Conservation (phyloP, 2,113 vertebrate species). For the Hippocampus guttulatus region DNA sequence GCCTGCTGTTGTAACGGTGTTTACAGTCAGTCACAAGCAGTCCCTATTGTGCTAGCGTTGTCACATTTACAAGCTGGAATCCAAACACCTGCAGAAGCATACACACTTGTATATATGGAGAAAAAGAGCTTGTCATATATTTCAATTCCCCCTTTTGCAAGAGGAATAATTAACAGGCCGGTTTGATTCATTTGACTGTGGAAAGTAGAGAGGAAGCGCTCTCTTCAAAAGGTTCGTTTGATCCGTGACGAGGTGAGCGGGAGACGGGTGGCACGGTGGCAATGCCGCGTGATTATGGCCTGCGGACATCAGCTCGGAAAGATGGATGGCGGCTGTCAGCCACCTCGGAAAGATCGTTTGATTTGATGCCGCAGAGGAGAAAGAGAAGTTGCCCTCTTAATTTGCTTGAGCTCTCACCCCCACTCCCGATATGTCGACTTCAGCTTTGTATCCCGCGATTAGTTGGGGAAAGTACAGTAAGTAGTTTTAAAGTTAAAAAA, state of each 20-base stretch:
- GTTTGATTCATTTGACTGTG: slow-evolving; percentile 66
- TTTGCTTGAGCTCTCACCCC: slow-evolving; percentile 20
- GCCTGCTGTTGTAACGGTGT: slow-evolving; percentile 50
- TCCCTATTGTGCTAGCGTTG: neutral
- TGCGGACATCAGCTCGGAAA: slow-evolving; percentile 44
- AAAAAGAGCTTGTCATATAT: slow-evolving; percentile 32
- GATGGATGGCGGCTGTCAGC: slow-evolving; percentile 58
- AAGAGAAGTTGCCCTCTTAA: slow-evolving; percentile 49
- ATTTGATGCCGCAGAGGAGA: slow-evolving; percentile 39
- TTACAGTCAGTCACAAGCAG: slow-evolving; percentile 35
- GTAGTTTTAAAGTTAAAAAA: neutral
- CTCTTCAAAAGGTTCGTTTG: slow-evolving; percentile 50
- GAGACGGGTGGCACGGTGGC: slow-evolving; percentile 32
- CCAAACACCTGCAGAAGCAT: slow-evolving; percentile 45
- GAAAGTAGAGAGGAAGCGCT: slow-evolving; percentile 30
- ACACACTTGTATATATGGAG: neutral
- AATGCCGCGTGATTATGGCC: slow-evolving; percentile 46
- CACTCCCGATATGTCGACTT: slow-evolving; percentile 42
- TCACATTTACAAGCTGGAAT: slow-evolving; percentile 41
- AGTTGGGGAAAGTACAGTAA: neutral
- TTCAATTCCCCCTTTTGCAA: slow-evolving; percentile 32
- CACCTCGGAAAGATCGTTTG: slow-evolving; percentile 55
- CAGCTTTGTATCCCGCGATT: slow-evolving; percentile 41
- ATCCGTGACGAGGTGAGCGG: slow-evolving; percentile 43
- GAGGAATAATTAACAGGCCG: slow-evolving; percentile 63